Percentiles rank a stretch among this genome's conserved stretches.
Evolutionary conservation across 1,140 invertebrate species (phyloP).

Genomic region (Drosophila persimilis): DNA sequence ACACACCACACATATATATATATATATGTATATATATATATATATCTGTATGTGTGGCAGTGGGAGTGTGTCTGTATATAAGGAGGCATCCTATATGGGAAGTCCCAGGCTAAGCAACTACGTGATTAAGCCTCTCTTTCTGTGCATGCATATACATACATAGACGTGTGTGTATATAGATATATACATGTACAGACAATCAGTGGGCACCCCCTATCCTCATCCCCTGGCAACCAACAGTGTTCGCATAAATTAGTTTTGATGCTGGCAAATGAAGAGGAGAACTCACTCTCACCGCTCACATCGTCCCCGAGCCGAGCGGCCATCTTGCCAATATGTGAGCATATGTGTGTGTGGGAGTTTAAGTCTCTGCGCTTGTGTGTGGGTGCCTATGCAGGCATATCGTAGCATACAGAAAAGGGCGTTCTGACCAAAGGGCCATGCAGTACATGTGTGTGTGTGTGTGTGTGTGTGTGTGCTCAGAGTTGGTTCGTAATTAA

Average conservation of each 20-base stretch:
- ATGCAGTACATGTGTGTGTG: background rate
- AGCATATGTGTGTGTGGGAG: constrained; percentile 29
- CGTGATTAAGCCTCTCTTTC: constrained; percentile 17
- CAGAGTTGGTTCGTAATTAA: constrained; percentile 51
- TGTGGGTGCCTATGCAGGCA: background rate
- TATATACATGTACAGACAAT: too few relatives aligned
- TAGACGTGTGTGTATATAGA: constrained; percentile 1
- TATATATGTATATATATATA: background rate
- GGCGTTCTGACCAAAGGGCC: constrained; percentile 41
- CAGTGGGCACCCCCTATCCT: background rate
- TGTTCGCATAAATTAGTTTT: constrained; percentile 74
- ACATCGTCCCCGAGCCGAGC: constrained; percentile 38
- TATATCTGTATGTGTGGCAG: background rate
- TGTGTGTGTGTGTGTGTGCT: constrained; percentile 6
- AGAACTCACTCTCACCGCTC: constrained; percentile 24
- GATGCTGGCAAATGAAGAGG: constrained; percentile 64
- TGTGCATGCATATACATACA: constrained; percentile 3
- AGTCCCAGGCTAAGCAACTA: constrained; percentile 16
- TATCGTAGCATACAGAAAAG: constrained; percentile 47
- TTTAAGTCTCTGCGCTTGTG: constrained; percentile 30
- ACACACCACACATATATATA: too few relatives aligned
- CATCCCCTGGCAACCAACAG: background rate
- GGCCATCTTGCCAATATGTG: constrained; percentile 58
- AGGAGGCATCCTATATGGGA: constrained; percentile 2
- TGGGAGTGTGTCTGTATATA: too few relatives aligned